A percentile compares a stretch with the other conserved stretches of the same genome.
Evolutionary conservation across 2,113 vertebrate species (phyloP).

Genomic region (Phasianus colchicus): DNA sequence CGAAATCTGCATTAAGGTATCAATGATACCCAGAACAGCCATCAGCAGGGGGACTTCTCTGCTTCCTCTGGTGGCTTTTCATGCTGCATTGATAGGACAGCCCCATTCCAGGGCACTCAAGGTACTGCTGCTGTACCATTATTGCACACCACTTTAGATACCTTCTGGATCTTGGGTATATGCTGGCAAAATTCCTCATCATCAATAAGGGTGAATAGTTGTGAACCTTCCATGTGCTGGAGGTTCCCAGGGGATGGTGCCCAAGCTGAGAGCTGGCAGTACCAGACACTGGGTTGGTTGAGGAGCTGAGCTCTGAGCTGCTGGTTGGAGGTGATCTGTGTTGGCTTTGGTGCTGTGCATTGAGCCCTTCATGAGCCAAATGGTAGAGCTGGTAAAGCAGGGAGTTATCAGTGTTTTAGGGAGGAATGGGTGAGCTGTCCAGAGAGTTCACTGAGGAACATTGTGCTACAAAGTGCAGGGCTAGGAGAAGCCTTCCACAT

Average conservation of each 20-base stretch:
- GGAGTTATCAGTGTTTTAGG: not conserved
- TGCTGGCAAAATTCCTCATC: not conserved
- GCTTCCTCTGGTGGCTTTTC: not conserved
- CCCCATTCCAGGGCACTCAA: not conserved
- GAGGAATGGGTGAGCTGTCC: not conserved
- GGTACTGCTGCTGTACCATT: too few relatives aligned
- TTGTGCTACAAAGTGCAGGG: not conserved
- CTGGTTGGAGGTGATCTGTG: not conserved
- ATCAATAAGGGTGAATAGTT: rapidly evolving
- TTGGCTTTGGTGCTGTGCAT: not conserved
- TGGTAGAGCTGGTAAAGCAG: not conserved
- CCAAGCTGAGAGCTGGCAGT: not conserved
- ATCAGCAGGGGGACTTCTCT: not conserved
- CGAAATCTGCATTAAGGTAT: not conserved
- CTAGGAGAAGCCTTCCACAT: not conserved
- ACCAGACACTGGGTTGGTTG: rapidly evolving
- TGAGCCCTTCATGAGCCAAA: not conserved
- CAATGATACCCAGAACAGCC: not conserved
- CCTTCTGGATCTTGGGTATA: not conserved
- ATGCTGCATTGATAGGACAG: not conserved
- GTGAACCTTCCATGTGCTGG: not conserved
- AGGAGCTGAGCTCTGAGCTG: not conserved
- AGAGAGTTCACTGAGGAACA: not conserved
- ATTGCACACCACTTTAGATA: not conserved
- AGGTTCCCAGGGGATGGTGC: not conserved